Conservation (phyloP, 2,113 vertebrate species). For the Tychaedon coryphoeus region DNA sequence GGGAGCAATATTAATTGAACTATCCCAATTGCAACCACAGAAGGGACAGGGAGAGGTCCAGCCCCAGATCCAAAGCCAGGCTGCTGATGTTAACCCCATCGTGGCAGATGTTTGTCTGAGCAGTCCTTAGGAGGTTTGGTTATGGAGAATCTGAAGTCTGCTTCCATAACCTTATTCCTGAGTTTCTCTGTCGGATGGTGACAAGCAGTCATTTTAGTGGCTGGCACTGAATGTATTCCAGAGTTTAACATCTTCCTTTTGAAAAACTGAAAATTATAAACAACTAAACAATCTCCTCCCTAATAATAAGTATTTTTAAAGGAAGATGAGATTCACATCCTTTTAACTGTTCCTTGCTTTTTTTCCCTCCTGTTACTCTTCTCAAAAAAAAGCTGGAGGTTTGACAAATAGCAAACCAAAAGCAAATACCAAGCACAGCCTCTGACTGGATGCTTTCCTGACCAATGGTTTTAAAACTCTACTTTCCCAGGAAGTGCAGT, state of each 20-base stretch:
- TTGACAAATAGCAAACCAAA: background rate
- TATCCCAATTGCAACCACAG: background rate
- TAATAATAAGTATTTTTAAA: background rate
- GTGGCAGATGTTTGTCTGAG: background rate
- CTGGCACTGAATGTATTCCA: background rate
- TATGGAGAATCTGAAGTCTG: rapidly evolving
- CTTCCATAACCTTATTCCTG: background rate
- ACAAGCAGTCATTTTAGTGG: background rate
- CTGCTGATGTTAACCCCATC: background rate
- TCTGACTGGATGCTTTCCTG: background rate
- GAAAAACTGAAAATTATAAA: background rate
- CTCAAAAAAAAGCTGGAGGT: background rate
- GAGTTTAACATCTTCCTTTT: background rate
- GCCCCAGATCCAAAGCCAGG: background rate
- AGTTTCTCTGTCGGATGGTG: background rate
- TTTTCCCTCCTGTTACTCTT: background rate
- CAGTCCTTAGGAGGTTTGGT: background rate
- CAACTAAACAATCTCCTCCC: background rate
- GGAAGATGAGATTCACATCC: background rate
- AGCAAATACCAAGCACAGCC: background rate
- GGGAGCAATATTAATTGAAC: background rate
- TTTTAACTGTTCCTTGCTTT: background rate
- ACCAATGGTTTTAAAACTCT: background rate
- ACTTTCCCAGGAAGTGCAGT: background rate
- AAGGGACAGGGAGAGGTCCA: background rate